Percentiles rank a stretch among this genome's conserved stretches.
phyloP scores from a whole-genome alignment of 2,888 invertebrate species.

The Onthophagus sagittarius region DNA sequence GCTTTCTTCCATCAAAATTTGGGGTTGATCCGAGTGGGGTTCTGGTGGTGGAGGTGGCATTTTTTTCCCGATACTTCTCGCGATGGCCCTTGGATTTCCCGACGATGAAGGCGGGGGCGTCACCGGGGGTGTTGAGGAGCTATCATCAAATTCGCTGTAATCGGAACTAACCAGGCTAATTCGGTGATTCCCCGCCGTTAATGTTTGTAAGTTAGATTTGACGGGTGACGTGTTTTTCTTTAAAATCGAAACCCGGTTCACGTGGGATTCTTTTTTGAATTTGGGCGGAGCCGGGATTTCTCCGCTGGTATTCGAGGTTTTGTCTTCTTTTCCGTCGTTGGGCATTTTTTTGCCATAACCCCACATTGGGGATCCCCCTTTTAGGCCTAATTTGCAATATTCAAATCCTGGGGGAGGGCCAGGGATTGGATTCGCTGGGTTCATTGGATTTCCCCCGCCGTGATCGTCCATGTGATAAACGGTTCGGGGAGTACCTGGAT shows the following conservation, averaged over 20 bases:
- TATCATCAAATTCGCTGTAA: constrained; percentile 59
- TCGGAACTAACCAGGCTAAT: constrained; percentile 56
- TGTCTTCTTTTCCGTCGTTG: constrained; percentile 15
- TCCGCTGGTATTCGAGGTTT: constrained; percentile 25
- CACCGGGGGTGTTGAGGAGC: constrained; percentile 55
- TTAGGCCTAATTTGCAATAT: constrained; percentile 59
- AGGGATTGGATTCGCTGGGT: constrained; percentile 57
- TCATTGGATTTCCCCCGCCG: constrained; percentile 54
- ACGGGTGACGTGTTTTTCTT: constrained; percentile 51
- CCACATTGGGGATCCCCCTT: constrained; percentile 54
- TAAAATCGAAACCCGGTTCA: constrained; percentile 57
- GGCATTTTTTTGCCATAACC: constrained; percentile 42
- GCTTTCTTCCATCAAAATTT: constrained; percentile 33
- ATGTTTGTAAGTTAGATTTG: constrained; percentile 43
- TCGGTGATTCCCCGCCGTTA: constrained; percentile 39
- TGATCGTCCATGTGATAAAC: constrained; percentile 38
- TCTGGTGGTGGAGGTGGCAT: constrained; percentile 25
- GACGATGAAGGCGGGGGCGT: constrained; percentile 47
- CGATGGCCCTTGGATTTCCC: constrained; percentile 26
- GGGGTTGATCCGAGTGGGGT: background rate
- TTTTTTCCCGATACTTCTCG: constrained; percentile 36
- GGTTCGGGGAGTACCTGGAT: constrained; percentile 54
- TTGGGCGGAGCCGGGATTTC: constrained; percentile 32
- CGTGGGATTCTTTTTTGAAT: constrained; percentile 49
- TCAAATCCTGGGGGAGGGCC: constrained; percentile 50